phyloP scores from a whole-genome alignment of 2,888 invertebrate species.

The Cerastis leucographa region DNA sequence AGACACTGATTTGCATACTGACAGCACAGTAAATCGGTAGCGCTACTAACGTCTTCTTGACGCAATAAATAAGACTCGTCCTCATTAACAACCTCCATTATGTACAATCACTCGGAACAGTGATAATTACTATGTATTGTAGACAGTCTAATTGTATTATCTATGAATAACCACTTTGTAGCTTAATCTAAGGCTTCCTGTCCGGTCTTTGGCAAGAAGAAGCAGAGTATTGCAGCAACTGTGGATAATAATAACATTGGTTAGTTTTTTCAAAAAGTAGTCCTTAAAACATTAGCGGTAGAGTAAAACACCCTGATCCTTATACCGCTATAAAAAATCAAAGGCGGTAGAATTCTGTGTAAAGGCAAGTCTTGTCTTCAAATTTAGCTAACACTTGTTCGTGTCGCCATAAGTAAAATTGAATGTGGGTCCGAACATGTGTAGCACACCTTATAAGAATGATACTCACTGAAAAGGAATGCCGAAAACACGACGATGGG shows the following conservation, averaged over 20 bases:
- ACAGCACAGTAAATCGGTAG: constrained; percentile 83
- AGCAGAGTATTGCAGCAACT: constrained; percentile 94
- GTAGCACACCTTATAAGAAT: background rate
- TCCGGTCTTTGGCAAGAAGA: constrained; percentile 94
- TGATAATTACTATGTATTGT: constrained; percentile 66
- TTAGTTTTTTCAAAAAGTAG: background rate
- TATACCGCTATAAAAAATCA: background rate
- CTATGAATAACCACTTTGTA: constrained; percentile 72
- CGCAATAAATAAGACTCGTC: constrained; percentile 78
- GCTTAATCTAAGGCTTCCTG: constrained; percentile 93
- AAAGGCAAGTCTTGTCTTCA: background rate
- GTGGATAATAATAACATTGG: constrained; percentile 56
- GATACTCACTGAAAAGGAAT: constrained; percentile 93
- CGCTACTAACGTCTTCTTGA: constrained; percentile 69
- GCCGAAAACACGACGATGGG: constrained; percentile 94
- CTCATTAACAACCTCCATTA: constrained; percentile 87
- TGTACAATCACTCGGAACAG: constrained; percentile 83
- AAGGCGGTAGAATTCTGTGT: background rate
- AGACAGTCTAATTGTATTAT: constrained; percentile 84
- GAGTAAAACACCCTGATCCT: background rate
- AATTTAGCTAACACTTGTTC: background rate
- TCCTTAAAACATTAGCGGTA: background rate
- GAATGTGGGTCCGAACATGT: background rate
- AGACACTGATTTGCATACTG: constrained; percentile 81
- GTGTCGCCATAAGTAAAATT: background rate